Evolutionary conservation across 2,113 vertebrate species (phyloP).

Genomic region (Ramphastos sulfuratus): DNA sequence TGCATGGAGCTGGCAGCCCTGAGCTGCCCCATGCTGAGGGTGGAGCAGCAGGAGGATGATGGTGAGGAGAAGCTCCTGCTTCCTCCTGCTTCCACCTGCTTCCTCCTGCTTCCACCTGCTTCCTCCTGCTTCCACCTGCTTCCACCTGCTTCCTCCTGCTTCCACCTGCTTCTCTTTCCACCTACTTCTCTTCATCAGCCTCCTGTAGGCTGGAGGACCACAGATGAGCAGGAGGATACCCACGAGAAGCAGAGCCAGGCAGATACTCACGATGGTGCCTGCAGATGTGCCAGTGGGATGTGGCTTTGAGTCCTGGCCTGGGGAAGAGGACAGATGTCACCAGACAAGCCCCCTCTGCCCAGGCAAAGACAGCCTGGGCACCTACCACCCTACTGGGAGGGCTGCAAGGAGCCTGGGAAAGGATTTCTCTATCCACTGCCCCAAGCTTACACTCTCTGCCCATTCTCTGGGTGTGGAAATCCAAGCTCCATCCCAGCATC

Average conservation of each 20-base stretch:
- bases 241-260: slow-evolving; percentile 69
- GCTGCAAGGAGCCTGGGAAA: neutral
- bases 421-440: neutral
- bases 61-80: neutral
- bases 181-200: slow-evolving; percentile 76
- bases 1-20: neutral
- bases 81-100: too few relatives aligned
- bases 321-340: neutral
- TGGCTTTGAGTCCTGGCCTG: slow-evolving; percentile 54
- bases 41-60: neutral
- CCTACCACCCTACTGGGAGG: accelerated
- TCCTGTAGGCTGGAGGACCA: slow-evolving; percentile 65
- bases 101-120: too few relatives aligned
- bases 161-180: neutral
- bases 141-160: too few relatives aligned
- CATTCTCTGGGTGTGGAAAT: accelerated
- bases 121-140: too few relatives aligned
- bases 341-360: accelerated
- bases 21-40: accelerated
- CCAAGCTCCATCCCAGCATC: too few relatives aligned
- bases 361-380: neutral
- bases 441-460: neutral
- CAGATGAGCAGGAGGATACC: slow-evolving; percentile 50
- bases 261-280: slow-evolving; percentile 56
- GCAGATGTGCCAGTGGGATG: neutral